Conservation (phyloP, 2,888 invertebrate genomes). For the Brenthis hecate region DNA sequence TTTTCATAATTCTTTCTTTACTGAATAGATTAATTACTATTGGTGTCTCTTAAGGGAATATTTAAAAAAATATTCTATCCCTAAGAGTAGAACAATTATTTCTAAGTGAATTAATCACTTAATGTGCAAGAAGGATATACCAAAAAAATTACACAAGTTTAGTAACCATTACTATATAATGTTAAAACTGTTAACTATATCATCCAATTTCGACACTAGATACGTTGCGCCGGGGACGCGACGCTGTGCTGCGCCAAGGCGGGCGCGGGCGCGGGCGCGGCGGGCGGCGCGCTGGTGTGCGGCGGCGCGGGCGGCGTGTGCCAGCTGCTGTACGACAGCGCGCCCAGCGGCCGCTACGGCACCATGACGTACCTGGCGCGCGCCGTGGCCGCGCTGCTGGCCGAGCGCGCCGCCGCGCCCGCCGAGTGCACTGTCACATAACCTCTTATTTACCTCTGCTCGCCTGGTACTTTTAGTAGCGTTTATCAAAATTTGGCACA, state of each 20-base stretch:
- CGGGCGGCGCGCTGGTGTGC: conserved; percentile 87
- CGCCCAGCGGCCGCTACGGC: conserved; percentile 98
- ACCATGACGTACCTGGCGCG: conserved; percentile 98
- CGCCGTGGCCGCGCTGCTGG: conserved; percentile 88
- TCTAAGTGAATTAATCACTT: too few species aligned
- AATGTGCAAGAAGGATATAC: too few species aligned
- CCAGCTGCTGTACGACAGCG: conserved; percentile 98
- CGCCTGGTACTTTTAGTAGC: not conserved
- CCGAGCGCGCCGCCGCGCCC: conserved; percentile 88
- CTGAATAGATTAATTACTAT: too few species aligned
- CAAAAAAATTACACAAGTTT: too few species aligned
- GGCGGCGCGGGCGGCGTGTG: conserved; percentile 98
- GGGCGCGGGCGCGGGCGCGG: conserved; percentile 78
- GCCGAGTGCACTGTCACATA: conserved; percentile 91
- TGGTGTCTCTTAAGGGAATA: too few species aligned
- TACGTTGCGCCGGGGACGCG: conserved; percentile 94
- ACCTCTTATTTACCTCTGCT: not conserved
- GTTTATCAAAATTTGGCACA: too few species aligned
- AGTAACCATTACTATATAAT: too few species aligned
- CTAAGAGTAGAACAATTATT: too few species aligned
- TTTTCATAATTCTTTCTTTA: too few species aligned
- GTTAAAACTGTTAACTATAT: not conserved
- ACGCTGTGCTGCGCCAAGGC: conserved; percentile 95
- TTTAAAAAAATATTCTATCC: too few species aligned
- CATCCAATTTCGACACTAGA: conserved; percentile 72